phyloP scores from a whole-genome alignment of 2,888 invertebrate genomes.

The Drosophila setosimentum region DNA sequence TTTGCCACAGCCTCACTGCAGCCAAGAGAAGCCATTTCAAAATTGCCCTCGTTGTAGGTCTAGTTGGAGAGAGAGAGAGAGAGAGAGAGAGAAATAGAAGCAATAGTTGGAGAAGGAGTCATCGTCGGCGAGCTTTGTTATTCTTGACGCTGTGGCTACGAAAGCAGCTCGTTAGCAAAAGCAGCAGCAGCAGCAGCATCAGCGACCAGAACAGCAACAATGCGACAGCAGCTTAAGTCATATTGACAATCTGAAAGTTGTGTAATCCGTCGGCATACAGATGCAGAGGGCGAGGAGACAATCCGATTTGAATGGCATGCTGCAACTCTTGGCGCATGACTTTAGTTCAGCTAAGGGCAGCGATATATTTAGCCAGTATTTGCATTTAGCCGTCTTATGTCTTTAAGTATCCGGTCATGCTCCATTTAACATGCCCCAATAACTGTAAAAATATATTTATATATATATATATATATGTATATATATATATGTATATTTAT shows the following conservation, averaged over 20 bases:
- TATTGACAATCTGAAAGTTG: slow-evolving; percentile 62
- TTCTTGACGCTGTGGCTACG: slow-evolving; percentile 68
- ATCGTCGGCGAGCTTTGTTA: slow-evolving; percentile 56
- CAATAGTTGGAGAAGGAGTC: neutral
- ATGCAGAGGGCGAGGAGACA: slow-evolving; percentile 14
- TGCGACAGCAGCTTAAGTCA: slow-evolving; percentile 60
- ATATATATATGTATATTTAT: neutral
- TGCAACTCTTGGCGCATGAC: slow-evolving; percentile 35
- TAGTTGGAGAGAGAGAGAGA: slow-evolving; percentile 1
- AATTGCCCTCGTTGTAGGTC: slow-evolving; percentile 46
- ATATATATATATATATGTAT: neutral
- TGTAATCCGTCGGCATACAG: slow-evolving; percentile 47
- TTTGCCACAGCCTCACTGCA: slow-evolving; percentile 39
- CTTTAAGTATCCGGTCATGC: slow-evolving; percentile 51
- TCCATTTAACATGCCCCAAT: slow-evolving; percentile 26
- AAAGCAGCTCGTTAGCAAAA: slow-evolving; percentile 66
- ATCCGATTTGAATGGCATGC: slow-evolving; percentile 61
- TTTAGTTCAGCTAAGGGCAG: slow-evolving; percentile 44
- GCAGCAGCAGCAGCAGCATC: slow-evolving; percentile 11
- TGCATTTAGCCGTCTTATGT: slow-evolving; percentile 74
- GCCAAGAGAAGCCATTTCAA: slow-evolving; percentile 39
- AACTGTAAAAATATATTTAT: slow-evolving; percentile 18
- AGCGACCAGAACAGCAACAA: slow-evolving; percentile 55
- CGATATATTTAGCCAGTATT: slow-evolving; percentile 73
- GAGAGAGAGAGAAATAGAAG: slow-evolving; percentile 2